Evolutionary conservation across 2,113 vertebrate genomes (phyloP), one percentile per base, ranked within the genome.

Genomic region (Halcyon senegalensis): DNA sequence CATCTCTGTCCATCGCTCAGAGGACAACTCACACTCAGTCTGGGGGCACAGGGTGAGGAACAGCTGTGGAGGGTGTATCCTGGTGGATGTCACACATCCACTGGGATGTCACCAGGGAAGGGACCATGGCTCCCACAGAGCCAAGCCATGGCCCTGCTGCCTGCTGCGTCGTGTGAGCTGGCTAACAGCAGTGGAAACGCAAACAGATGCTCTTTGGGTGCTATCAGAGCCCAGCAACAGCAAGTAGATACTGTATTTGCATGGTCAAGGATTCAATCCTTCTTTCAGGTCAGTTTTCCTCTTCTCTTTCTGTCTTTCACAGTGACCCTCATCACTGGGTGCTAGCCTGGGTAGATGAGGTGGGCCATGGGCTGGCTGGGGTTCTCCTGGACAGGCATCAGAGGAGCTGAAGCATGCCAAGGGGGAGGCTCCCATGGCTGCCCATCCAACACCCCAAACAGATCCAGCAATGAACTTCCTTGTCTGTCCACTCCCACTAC

Each of bases 371-470:
- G 73, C 50, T 8, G 12, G 76, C 89, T 78, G 48, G 62, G 77
- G 46, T 79, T 68, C 74, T 94, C 68, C 48, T 41, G 81, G 93
- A 90, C 80, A 80, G 87, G 91, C 28, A 75, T n/a, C 31, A 90
- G 60, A 68, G 70, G 76, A 89, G 39, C 37, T 72, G 86, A 33
- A 84, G 75, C 58, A 69, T 33, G 89, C 84, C 79, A 83, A 86
- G 58, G 63, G 48, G 10, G 51, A 56, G 3, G 69, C 55, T 95
- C 88, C 93, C 33, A 75, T 0, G 10, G 89, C 95, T 96, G 93
- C 86, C 90, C 91, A 94, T 74, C 88, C 93, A 97, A 97, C 91
- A 78, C 64, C 89, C 79, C 82, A 80, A 66, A 55, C 75, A 92
- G 60, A 81, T 39, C 1, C 0, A 96, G 89, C 92, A 90, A 91